Evolutionary conservation across 2,113 vertebrate genomes (phyloP).

Genomic region (Microcebus jonahi): DNA sequence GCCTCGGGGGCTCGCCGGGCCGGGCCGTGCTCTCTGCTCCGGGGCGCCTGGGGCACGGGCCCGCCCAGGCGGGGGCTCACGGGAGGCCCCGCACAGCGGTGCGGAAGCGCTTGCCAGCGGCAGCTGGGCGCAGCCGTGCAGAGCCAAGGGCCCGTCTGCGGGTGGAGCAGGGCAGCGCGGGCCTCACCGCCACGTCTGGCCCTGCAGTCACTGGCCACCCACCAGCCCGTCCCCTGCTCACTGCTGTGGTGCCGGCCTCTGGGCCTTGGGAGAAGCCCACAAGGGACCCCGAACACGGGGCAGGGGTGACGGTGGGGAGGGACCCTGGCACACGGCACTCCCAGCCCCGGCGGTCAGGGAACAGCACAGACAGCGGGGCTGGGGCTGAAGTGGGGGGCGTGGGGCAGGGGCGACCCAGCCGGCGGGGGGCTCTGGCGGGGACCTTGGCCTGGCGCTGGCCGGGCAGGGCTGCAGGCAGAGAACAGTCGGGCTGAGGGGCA

Average conservation of each 20-base stretch:
- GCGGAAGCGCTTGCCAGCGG: background rate
- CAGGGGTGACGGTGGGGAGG: rapidly evolving
- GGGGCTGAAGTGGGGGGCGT: background rate
- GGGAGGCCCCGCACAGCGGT: background rate
- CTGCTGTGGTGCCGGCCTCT: rapidly evolving
- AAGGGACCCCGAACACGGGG: rapidly evolving
- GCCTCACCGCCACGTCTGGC: background rate
- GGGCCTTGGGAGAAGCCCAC: background rate
- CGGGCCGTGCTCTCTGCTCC: background rate
- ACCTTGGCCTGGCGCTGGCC: rapidly evolving
- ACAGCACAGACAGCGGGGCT: background rate
- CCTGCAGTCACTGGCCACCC: background rate
- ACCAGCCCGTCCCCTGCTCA: background rate
- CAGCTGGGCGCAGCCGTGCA: rapidly evolving
- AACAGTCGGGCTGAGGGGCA: no score
- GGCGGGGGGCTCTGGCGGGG: rapidly evolving
- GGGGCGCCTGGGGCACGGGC: background rate
- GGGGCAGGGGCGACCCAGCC: rapidly evolving
- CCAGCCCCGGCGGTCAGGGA: background rate
- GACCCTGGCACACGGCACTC: background rate
- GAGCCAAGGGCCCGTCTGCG: background rate
- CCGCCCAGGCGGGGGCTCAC: rapidly evolving
- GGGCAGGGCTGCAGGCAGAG: rapidly evolving
- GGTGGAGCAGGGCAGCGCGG: no score
- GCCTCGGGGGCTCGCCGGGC: background rate